Base-by-base conservation (phyloP, 30 jellyfish, hydroid and myxozoan species). In the Aurelia aurita region DNA sequence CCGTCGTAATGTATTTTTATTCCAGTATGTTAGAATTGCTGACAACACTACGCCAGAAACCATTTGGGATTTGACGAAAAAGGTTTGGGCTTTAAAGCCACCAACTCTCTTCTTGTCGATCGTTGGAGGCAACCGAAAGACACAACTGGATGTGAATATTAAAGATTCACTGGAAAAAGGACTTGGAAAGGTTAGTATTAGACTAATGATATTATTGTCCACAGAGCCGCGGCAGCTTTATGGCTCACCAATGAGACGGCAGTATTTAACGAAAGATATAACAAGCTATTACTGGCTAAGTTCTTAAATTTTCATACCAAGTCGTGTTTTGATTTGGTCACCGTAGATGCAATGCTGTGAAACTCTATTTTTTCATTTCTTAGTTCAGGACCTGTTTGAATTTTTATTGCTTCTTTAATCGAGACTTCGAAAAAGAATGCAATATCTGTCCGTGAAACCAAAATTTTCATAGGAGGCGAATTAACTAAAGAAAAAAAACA, bases 21-120 rank as follows among this genome's bases (percentile, higher is more conserved):
- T 31, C 44, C 34, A 79, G 90, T 79, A 62, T 60, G 43, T 79
- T 12, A 26, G 90, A 47, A 22, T 79, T 7, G 28, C 90, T 5
- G 90, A 79, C 23, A 23, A 32, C 20, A 49, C 82, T 9, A 62
- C 59, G 23, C 39, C 57, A 2, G 83, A 79, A 2, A 25, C 23
- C 20, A 27, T 79, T 6, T 79, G 82, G 82, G 44, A 32, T 49
- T 12, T 79, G 82, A 63, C 45, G 74, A 65, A 64, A 25, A 18
- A 79, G 29, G 39, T 25, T 11, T 79, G 90, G 90, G 43, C 18
- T 3, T 35, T 79, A 9, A 79, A 79, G 70, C 75, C 72, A n/a
- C 90, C 90, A 43, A 49, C 65, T 5, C 34, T 79, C 75, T 47
- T 64, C n/a, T 9, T 79, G 25, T 79, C 90, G 5, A 44, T 79